Evolutionary conservation across 2,797 vertebrate genomes (phyloP).

Genomic region (Otolemur crassicaudatus): DNA sequence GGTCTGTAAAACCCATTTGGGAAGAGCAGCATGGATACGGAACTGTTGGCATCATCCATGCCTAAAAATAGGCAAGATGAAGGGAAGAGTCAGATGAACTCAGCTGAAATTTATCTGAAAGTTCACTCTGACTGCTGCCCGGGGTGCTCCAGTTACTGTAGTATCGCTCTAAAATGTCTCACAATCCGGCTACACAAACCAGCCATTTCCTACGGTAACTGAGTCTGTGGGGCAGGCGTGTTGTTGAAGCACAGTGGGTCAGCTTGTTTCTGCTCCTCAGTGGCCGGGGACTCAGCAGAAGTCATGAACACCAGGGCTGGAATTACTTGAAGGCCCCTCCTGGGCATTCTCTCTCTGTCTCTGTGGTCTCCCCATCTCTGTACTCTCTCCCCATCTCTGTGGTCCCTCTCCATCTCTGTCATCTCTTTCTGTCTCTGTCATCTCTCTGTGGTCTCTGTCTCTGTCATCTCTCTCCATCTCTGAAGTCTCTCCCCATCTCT

Average conservation of each 20-base stretch:
- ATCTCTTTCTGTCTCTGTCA: too few species aligned
- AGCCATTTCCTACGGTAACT: neutral
- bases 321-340: neutral
- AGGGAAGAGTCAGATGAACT: neutral
- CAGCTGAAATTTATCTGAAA: neutral
- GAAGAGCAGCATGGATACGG: neutral
- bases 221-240: neutral
- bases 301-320: neutral
- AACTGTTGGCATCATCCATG: neutral
- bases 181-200: neutral
- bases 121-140: neutral
- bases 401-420: too few species aligned
- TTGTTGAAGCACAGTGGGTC: neutral
- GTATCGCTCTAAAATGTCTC: neutral
- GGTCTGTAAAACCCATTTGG: neutral
- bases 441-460: neutral
- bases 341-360: neutral
- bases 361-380: too few species aligned
- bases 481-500: neutral
- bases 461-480: neutral
- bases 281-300: neutral
- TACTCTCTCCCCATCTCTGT: too few species aligned
- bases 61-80: neutral
- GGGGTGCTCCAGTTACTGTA: neutral
- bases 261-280: neutral